Evolutionary conservation across 2,797 vertebrate species (phyloP), one percentile per base, ranked within the genome.

Genomic region (Sciaenops ocellatus): DNA sequence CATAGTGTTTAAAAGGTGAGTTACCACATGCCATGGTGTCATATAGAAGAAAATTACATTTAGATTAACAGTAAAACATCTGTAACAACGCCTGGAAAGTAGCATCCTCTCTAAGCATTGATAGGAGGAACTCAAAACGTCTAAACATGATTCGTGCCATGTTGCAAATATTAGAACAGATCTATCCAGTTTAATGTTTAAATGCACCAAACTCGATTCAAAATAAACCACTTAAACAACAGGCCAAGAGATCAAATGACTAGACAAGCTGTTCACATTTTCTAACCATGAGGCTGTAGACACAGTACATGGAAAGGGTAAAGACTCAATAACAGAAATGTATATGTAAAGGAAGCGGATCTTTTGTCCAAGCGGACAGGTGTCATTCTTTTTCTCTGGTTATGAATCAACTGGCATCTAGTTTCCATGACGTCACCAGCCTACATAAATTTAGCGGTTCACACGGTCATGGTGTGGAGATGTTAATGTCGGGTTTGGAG

Each of bases 391-490:
- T 80, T 60, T 57, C 50, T 79, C 42, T 82, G 72, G 60, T 89
- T 84, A 88, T 89, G 63, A 64, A 89, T 67, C 47, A 82, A 70
- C 75, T 67, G 69, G 57, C 16, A 54, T 76, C 68, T 78, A 17
- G 74, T 86, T 85, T 66, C 88, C 84, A 67, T 88, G 83, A 79
- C 87, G 79, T 82, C 85, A 78, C 64, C 44, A 56, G 48, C 69
- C 75, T 77, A 46, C 62, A 71, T 85, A 26, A 65, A 84, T 64
- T 79, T 52, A 90, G 76, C 70, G 30, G 80, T 86, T 90, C 80
- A 87, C 76, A 52, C 52, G 46, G 74, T 67, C 46, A 54, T 10
- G 34, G 51, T 56, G 62, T 59, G 65, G 44, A 42, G 69, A 84
- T 80, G 82, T 78, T 85, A 82, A 83, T 73, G 80, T 73, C 0